phyloP scores from a whole-genome alignment of 1,140 invertebrate genomes.

The Drosophila busckii region DNA sequence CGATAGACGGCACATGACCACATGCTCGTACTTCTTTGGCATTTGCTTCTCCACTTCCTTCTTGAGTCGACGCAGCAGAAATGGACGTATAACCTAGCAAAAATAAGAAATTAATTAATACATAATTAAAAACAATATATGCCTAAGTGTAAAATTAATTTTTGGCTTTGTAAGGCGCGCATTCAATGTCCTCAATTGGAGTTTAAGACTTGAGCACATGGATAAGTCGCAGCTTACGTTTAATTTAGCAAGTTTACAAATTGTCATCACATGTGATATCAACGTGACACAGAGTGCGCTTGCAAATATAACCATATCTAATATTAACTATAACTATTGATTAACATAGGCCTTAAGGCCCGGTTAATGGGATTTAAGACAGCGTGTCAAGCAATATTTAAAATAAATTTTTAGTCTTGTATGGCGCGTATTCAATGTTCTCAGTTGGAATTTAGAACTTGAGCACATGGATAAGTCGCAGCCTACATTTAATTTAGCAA shows the following conservation, averaged over 20 bases:
- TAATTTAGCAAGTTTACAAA: constrained; percentile 62
- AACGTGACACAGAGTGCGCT: constrained; percentile 69
- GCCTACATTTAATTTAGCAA: constrained; percentile 46
- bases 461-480: constrained; percentile 57
- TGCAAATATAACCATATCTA: constrained; percentile 11
- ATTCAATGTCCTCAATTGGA: constrained; percentile 42
- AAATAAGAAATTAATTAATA: constrained; percentile 23
- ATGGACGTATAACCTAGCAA: constrained; percentile 94
- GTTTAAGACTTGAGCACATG: constrained; percentile 31
- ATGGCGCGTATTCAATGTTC: constrained; percentile 46
- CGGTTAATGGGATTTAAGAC: too few relatives aligned
- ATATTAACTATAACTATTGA: too few relatives aligned
- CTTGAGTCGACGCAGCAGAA: constrained; percentile 96
- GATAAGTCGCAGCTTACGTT: constrained; percentile 44
- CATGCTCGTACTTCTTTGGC: constrained; percentile 99
- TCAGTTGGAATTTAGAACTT: neutral
- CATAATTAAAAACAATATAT: neutral
- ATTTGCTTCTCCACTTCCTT: constrained; percentile 99
- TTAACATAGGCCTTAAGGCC: too few relatives aligned
- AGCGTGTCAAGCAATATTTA: too few relatives aligned
- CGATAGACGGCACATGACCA: constrained; percentile 96
- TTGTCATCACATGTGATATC: constrained; percentile 54
- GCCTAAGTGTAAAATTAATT: too few relatives aligned
- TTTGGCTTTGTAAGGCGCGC: constrained; percentile 23
- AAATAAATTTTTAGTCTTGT: constrained; percentile 6